Evolutionary conservation across 2,888 invertebrate genomes (phyloP), one percentile per base, ranked within the genome.

Genomic region (Dusona sp.): DNA sequence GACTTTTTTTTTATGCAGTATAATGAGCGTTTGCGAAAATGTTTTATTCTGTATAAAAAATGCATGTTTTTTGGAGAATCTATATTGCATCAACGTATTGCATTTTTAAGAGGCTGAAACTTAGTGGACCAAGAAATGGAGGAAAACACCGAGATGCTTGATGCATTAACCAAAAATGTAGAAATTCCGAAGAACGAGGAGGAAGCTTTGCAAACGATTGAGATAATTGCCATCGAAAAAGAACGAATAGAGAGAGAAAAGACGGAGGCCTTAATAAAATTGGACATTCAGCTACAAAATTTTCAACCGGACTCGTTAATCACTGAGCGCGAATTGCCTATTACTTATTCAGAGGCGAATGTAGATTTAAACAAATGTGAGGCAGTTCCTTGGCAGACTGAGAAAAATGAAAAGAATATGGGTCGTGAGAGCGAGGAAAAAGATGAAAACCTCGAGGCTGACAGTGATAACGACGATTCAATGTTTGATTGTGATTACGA

Each of bases 151-250:
- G 73, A 81, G 36, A 70, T 73, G 29, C 83, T 84, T 25, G 45
- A 83, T 38, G 65, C 84, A 42, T 42, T 87, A 16, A 45, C 25
- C 3, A 68, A 83, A 4, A 38, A 51, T 22, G 48, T 29, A 70
- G 84, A 81, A 70, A 51, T 51, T 72, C 84, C 83, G 45, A 73
- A 68, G 25, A 85, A 48, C 54, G 88, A 89, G 19, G 75, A 83
- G 9, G 90, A 89, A 29, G 85, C 87, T 33, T 74, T n/a, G 9
- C 88, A 90, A 9, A 90, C 54, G 13, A 36, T 90, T 70, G 70
- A 87, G 51, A 90, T 87, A 51, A 91, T 92, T 57, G 88, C 87
- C 0, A 89, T 90, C 6, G 90, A 87, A 11, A 92, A 92, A 33
- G 83, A 77, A 19, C 86, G 88, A 9, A 89, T 92, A 16, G 89